Evolutionary conservation across 2,113 vertebrate species (phyloP).

Genomic region (Nyctereutes procyonoides): DNA sequence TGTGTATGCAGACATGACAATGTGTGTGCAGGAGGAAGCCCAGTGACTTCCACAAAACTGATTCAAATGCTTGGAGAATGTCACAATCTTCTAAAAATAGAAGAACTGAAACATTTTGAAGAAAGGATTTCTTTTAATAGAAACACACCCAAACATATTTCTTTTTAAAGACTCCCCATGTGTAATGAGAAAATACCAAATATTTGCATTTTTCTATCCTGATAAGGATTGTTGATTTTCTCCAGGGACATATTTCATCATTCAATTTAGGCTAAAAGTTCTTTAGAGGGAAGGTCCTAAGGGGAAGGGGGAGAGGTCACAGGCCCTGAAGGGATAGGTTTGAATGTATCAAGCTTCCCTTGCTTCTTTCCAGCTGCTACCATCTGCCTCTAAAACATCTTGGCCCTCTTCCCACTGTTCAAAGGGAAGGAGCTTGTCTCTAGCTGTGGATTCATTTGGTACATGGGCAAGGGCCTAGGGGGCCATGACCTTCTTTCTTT

Average conservation of each 20-base stretch:
- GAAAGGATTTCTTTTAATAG: neutral
- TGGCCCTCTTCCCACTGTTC: neutral
- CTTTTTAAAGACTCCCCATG: neutral
- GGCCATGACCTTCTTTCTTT: neutral
- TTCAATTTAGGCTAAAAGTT: neutral
- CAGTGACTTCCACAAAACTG: neutral
- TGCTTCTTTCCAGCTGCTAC: neutral
- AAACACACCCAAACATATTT: neutral
- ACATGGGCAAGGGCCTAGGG: neutral
- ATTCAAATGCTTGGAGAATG: slow-evolving; percentile 34
- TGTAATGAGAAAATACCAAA: slow-evolving; percentile 29
- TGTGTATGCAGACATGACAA: neutral
- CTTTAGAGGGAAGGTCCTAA: neutral
- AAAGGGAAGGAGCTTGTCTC: neutral
- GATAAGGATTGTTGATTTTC: slow-evolving; percentile 6
- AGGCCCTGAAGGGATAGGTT: neutral
- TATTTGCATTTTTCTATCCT: neutral
- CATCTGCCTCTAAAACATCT: neutral
- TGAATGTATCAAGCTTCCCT: neutral
- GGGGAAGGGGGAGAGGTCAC: neutral
- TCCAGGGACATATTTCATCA: neutral
- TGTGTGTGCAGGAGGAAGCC: neutral
- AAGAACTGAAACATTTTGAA: slow-evolving; percentile 46
- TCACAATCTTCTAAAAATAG: slow-evolving; percentile 69
- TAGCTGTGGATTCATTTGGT: neutral